Base-by-base conservation (phyloP, 2,888 invertebrate genomes). In the Podabrus alpinus region DNA sequence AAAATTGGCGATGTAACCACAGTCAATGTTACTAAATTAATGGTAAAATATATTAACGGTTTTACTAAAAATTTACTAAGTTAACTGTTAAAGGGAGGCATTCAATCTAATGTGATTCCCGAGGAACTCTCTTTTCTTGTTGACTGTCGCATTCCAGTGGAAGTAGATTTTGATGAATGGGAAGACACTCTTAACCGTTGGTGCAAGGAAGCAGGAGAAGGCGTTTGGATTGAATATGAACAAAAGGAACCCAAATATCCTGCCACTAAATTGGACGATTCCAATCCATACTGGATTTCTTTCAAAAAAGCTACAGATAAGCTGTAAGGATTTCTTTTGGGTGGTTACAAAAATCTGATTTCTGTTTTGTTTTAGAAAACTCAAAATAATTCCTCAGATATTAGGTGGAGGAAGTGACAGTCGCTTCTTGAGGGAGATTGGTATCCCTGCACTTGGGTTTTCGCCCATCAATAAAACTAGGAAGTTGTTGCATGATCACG, bases 1-100 rank as follows among this genome's bases (percentile, higher is more conserved):
- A 92, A 89, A 0, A 89, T 95, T 69, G 97, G 97, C 11, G 95
- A 97, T 88, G 95, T 97, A 0, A 96, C 95, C 3, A 94, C 96
- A 0, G 88, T 96, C 9, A 97, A 97, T 88, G 87, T 97, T 80
- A 97, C 96, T 0, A 91, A 92, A 85, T 82, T 95, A 45, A 88
- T 89, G 85, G 94, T 94, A 88, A 88, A n/a, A n/a, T n/a, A 13
- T 17, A 15, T n/a, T 13, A 29, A 13, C n/a, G 0, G 1, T 13
- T 4, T 29, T 29, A 13, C 5, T 2, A 13, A n/a, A 13, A 29
- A 13, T 13, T 1, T 5, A 4, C 13, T n/a, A 29, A 29, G 13
- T 29, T 29, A 29, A 13, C 4, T n/a, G 4, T 0, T 29, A n/a
- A 5, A 29, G 29, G 29, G 29, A n/a, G 29, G 29, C 5, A 1